Evolutionary conservation across 2,888 invertebrate genomes (phyloP), one percentile per base, ranked within the genome.

Genomic region (Alsophila aescularia): DNA sequence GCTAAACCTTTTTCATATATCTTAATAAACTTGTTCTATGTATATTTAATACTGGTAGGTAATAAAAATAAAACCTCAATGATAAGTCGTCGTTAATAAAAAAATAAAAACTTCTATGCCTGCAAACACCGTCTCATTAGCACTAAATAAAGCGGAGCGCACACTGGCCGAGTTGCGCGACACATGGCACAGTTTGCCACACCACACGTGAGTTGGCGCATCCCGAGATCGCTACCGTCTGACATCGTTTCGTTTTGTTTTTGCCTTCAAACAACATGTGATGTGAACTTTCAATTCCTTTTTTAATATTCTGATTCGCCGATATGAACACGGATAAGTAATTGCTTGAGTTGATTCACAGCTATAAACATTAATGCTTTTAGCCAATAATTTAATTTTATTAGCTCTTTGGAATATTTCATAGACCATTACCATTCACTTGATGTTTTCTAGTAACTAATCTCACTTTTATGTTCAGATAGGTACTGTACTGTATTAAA

Each of bases 321-420:
- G 77, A 79, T 77, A 80, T 72, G 75, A 78, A 82, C 80, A 81
- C 71, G 79, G 73, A 77, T 80, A 81, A 82, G 76, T 81, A 79
- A 82, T 81, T 82, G 76, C 73, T 69, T 61, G 59, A 69, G 69
- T 69, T 67, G 70, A 69, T 77, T 75, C 74, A 72, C 73, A 70
- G 77, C 71, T 70, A 58, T 57, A 64, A 67, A 65, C 61, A 58
- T 50, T 52, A 62, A 58, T 64, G 62, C 60, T 67, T 66, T 65
- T 61, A 61, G 65, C 59, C 62, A 52, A 56, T 60, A 56, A 60
- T 64, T 66, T 61, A 21, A 60, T 67, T 71, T 71, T 64, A 63
- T 64, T 58, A 48, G 43, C 40, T 29, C 50, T 37, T 50, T 34
- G 32, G 27, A 58, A 53, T 58, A 61, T 42, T 60, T 58, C 47